Base-by-base conservation (phyloP, 2,888 invertebrate species). In the Tromatobia lineatoria region DNA sequence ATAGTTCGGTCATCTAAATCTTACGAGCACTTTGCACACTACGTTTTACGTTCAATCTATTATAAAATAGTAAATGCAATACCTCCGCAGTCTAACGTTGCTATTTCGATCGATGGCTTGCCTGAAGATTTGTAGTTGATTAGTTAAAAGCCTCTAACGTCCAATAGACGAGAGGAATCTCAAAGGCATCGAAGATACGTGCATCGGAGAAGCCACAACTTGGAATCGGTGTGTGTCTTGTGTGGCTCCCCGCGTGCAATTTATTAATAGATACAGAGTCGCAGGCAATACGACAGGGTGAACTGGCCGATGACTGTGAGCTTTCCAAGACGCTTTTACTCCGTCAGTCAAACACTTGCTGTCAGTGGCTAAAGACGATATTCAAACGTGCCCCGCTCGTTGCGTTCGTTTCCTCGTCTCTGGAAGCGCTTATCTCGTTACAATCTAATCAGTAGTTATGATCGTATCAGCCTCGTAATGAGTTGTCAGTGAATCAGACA, bases 341-440 rank as follows among this genome's bases (percentile, higher is more conserved):
- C 86, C 90, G 91, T 91, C 93, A 93, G 93, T 93, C 90, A 91
- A 93, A 93, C 91, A 89, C 89, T 90, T 86, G 88, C 92, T 92
- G 92, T 92, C 92, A 91, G 88, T 89, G 86, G 83, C 80, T 71
- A 71, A 73, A 70, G 83, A 83, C 81, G 77, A 70, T 20, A 45
- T 42, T 18, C 34, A 64, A 70, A 50, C 47, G 67, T 8, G 42
- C 59, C 29, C 15, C 57, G 59, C 8, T 50, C 57, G 15, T 18
- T 23, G 25, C 38, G 18, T 52, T 8, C 38, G 23, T 34, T 61
- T 50, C 34, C 45, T 82, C 82, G 29, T 13, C 38, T 45, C 10
- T 71, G 15, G 13, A 8, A 20, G 3, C 29, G 6, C 34, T 34
- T 0, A 18, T 34, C 57, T n/a, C 71, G 10, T 34, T 25, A 57